Base-by-base conservation (phyloP, 2,888 invertebrate genomes). In the Eugnorisma glareosa region DNA sequence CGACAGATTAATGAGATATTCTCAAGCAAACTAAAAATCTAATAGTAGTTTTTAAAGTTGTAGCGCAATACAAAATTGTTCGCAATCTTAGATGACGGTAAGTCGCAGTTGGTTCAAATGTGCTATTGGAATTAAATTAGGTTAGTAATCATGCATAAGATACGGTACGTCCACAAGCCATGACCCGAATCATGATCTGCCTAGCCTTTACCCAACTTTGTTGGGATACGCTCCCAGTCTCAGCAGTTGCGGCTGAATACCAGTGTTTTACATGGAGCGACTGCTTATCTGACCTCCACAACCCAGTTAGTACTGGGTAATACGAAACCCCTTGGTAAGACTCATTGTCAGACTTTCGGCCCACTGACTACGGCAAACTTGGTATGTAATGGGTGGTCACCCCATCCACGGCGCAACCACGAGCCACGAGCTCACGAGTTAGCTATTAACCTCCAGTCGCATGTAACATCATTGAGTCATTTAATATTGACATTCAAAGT, bases 401-500 rank as follows among this genome's bases (percentile, higher is more conserved):
- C 18, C 1, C 45, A 45, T 21, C 7, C 48, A 48, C 48, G 48
- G 18, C 7, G 7, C 21, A 48, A 48, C 48, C 21, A 45, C 43
- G 13, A 3, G 13, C 43, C 43, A 13, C 13, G 13, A 43, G 43
- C 13, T 43, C 43, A 3, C 15, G 13, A 43, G 13, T 63, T 24
- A 63, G 37, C 40, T 66, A 28, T 66, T 67, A 67, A 48, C 48
- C 40, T 13, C 15, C 61, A 87, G 77, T 64, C 73, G 59, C 13
- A 73, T 75, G 79, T 77, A 78, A 43, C 78, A 59, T 75, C 78
- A 86, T 88, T 85, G 85, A 88, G 74, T 87, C 83, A 88, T 83
- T 76, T 77, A 66, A 84, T 83, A 82, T 80, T 82, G 68, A 75
- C 86, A 86, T 88, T 88, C 85, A 76, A 82, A 82, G 80, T 68